These are phyloP conservation scores for Chloropsis cyanopogon DNA, from an alignment of 2,113 vertebrate genomes.

Conservation along the genomic window DNA sequence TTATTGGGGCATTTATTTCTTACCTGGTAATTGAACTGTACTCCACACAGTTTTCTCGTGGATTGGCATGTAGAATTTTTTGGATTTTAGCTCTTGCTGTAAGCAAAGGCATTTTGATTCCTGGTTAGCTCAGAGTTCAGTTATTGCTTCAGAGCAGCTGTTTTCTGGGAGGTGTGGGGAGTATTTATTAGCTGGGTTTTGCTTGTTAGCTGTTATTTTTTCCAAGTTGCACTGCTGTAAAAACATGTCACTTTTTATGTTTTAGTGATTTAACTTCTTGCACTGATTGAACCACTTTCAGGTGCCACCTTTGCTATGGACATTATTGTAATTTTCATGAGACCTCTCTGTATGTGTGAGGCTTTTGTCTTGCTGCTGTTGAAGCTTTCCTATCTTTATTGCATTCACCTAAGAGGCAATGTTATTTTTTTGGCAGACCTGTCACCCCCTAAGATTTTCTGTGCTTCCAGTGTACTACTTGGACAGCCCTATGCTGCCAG, in stretches of 20 bases:
- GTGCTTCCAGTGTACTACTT: background rate
- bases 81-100: background rate
- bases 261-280: background rate
- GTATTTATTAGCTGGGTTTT: background rate
- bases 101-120: background rate
- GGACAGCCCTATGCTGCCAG: background rate
- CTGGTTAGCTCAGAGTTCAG: background rate
- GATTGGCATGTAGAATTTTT: background rate
- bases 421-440: background rate
- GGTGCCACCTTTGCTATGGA: background rate
- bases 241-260: background rate
- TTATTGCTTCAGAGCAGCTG: background rate
- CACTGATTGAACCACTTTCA: background rate
- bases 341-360: background rate
- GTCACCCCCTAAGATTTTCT: background rate
- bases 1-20: background rate
- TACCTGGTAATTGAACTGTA: background rate
- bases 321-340: background rate
- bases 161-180: background rate
- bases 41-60: background rate
- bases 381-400: background rate
- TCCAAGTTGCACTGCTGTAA: background rate
- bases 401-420: background rate
- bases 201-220: background rate
- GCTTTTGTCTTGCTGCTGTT: background rate